Percentiles rank a stretch among this genome's conserved stretches.
Evolutionary conservation across 2,797 vertebrate species (phyloP).

Genomic region (Yasuhikotakia modesta): DNA sequence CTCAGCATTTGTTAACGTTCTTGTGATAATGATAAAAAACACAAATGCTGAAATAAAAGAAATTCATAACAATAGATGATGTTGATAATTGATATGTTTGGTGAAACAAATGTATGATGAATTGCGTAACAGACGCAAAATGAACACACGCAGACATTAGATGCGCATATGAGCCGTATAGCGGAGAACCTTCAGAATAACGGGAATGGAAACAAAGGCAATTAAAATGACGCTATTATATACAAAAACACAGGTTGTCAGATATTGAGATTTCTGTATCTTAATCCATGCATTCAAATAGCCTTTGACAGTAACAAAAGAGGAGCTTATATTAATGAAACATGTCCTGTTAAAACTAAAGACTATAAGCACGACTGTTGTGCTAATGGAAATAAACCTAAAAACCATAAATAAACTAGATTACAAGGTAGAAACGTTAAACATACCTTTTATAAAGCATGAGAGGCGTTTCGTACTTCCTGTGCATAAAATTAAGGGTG

Average conservation of each 20-base stretch:
- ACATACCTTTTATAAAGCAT: not conserved
- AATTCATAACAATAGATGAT: not conserved
- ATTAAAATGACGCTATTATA: slow-evolving; percentile 2
- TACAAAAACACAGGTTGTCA: not conserved
- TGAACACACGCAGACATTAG: not conserved
- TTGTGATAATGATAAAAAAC: not conserved
- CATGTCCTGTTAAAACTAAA: not conserved
- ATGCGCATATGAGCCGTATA: not conserved
- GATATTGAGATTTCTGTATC: not conserved
- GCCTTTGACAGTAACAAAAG: not conserved
- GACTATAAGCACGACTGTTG: not conserved
- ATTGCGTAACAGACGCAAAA: too few species aligned
- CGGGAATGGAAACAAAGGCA: slow-evolving; percentile 19
- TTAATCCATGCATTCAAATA: not conserved
- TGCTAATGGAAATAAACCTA: not conserved
- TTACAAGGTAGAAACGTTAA: slow-evolving; percentile 12
- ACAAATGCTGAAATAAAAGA: not conserved
- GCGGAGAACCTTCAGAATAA: not conserved
- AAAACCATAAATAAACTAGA: not conserved
- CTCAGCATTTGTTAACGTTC: not conserved
- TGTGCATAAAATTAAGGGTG: not conserved
- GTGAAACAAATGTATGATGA: not conserved
- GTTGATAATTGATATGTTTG: not conserved
- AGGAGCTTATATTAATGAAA: not conserved
- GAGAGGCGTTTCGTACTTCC: not conserved